Evolutionary conservation across 1,140 invertebrate genomes (phyloP).

Genomic region (Bombus haemorrhoidalis): DNA sequence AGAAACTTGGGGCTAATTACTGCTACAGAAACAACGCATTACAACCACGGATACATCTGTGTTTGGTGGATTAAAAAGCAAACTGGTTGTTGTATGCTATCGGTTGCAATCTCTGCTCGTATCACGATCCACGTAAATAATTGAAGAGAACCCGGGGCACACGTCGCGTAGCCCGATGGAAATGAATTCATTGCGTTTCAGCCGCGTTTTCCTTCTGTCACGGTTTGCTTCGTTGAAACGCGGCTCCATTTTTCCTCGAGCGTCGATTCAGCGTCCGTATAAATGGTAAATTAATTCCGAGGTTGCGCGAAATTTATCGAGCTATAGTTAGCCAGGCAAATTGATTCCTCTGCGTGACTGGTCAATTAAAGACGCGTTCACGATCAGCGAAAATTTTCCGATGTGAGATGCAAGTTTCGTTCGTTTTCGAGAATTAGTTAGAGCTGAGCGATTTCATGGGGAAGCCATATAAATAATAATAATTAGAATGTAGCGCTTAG

Average conservation of each 20-base stretch:
- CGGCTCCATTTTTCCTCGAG: not conserved
- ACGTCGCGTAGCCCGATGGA: not conserved
- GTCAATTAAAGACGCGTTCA: not conserved
- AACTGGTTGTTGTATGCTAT: not conserved
- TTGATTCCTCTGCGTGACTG: not conserved
- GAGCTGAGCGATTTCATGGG: not conserved
- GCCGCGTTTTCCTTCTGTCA: not conserved
- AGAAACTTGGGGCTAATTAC: too few species aligned
- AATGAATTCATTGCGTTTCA: conserved; percentile 5
- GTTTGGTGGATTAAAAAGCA: not conserved
- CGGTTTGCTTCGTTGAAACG: too few species aligned
- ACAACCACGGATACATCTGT: not conserved
- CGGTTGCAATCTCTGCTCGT: not conserved
- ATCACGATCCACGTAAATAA: not conserved
- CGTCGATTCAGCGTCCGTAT: conserved; percentile 4
- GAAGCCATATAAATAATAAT: not conserved
- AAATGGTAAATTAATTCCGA: conserved; percentile 1
- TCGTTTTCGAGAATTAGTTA: not conserved
- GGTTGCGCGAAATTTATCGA: conserved; percentile 18
- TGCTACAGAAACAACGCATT: not conserved
- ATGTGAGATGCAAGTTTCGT: not conserved
- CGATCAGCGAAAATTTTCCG: not conserved
- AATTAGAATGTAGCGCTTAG: too few species aligned
- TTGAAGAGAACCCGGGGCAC: not conserved
- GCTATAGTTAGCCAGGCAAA: not conserved